phyloP scores from a whole-genome alignment of 2,113 vertebrate species.

The Seriola aureovittata region DNA sequence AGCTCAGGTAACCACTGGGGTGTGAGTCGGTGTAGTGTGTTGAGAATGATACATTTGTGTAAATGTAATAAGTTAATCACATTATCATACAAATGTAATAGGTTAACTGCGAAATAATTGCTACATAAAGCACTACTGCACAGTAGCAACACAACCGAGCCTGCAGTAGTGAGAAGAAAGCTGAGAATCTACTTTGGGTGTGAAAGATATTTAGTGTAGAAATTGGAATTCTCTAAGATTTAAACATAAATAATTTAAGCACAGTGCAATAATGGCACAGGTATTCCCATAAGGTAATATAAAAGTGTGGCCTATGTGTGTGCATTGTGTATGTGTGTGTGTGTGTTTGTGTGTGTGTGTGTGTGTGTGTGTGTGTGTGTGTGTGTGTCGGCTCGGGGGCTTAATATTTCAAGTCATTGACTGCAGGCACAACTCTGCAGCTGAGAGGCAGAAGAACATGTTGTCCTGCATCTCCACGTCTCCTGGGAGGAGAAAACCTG shows the following conservation, averaged over 20 bases:
- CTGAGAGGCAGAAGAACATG: constrained; percentile 23
- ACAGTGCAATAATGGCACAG: constrained; percentile 23
- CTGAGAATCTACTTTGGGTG: background rate
- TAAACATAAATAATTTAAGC: constrained; percentile 52
- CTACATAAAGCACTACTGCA: background rate
- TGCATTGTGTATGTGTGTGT: background rate
- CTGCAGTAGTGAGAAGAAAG: background rate
- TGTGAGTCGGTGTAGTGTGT: too few relatives aligned
- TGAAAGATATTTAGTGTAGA: constrained; percentile 29
- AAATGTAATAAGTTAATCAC: background rate
- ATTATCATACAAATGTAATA: background rate
- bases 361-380: background rate
- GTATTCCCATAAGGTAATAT: constrained; percentile 16
- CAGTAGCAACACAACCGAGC: background rate
- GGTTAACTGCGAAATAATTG: background rate
- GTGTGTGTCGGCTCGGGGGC: background rate
- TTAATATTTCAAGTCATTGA: constrained; percentile 42
- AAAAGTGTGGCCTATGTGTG: background rate
- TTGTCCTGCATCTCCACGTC: constrained; percentile 28
- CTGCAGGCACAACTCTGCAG: constrained; percentile 30
- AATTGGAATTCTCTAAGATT: constrained; percentile 38
- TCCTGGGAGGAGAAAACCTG: constrained; percentile 10
- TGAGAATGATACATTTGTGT: too few relatives aligned
- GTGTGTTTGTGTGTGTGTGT: background rate
- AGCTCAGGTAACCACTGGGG: too few relatives aligned